Evolutionary conservation across 2,888 invertebrate genomes (phyloP), one percentile per base, ranked within the genome.

Genomic region (Ptycholaimellus sp.): DNA sequence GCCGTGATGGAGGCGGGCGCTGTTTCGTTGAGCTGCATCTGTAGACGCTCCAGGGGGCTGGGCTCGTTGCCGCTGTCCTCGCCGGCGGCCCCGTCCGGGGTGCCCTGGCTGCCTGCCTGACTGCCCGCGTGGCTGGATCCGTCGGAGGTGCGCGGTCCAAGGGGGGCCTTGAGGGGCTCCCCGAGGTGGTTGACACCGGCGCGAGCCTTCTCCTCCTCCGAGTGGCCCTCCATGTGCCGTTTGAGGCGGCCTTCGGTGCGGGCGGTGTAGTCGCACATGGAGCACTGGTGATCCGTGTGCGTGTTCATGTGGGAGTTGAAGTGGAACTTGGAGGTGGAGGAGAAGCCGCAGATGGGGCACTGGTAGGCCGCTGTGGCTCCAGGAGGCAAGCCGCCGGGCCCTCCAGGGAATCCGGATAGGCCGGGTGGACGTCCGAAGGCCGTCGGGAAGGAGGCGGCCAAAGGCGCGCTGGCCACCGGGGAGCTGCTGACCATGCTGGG

Each of bases 221-320:
- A 49, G 47, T 70, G 69, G 38, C 61, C 63, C 42, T 65, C 65
- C 52, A 68, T 56, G 59, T 66, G 68, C 18, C 65, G 55, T 47
- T 65, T 65, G 40, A 71, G 56, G 29, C 66, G 55, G 4, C 66
- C 66, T 44, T 66, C 63, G 21, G 62, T 63, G n/a, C 49, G 29
- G 1, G 67, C 65, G 22, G 65, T 59, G 53, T 66, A 67, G 51
- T 65, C 61, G 55, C 69, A 64, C 53, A 64, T 57, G 23, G 65
- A 56, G 53, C 69, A 68, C 45, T 65, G 59, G 57, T 68, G 59
- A 49, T 63, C 60, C 47, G 63, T 61, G 50, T 71, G 71, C 4
- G 59, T 61, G 44, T 64, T 61, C 56, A 70, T 60, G 52, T 72
- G 72, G 21, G 59, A 58, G 40, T 64, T 60, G 52, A 66, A 68